Evolutionary conservation across 2,113 vertebrate species (phyloP), one percentile per base, ranked within the genome.

Genomic region (Scopus umbretta): DNA sequence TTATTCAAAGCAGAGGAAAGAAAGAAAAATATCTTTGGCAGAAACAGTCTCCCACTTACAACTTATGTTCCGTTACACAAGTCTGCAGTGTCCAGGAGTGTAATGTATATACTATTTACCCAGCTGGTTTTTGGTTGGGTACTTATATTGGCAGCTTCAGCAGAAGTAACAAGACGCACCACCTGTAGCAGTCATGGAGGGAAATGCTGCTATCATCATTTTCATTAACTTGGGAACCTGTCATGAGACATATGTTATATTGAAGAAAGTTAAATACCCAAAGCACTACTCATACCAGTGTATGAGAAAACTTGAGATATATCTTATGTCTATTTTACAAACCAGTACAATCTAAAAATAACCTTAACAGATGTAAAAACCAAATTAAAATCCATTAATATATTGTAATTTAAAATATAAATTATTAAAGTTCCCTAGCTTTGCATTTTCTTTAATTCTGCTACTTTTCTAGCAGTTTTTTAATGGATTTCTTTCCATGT

Each of bases 111-210:
- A 2, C 10, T 87, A 45, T 97, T 93, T 90, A 92, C 58, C 30
- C 95, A 93, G 86, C 79, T 92, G 88, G 9, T 49, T 86, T 86
- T 53, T 49, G 36, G 15, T 56, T 78, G 53, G 36, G 30, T 66
- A 20, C 71, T 80, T 53, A 22, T 3, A 29, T n/a, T 92, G 92
- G 30, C 88, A 73, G 29, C 15, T 71, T 70, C 18, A 27, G 79
- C 67, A 80, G 32, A 36, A 75, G 30, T 10, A 56, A 82, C 2
- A 4, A 86, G 74, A 30, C 40, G 92, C n/a, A 65, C 20, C 62
- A 72, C 53, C 40, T 86, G 74, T 16, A 80, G 52, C 43, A 72
- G 26, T 20, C 49, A 43, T 36, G 58, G 40, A 80, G 22, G 40
- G 21, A 90, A 90, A 88, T 68, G 55, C 26, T 88, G 58, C 25